Percentiles rank a stretch among this genome's conserved stretches.
phyloP scores from a whole-genome alignment of 2,113 vertebrate species.

The Neodontobutis hainanensis region DNA sequence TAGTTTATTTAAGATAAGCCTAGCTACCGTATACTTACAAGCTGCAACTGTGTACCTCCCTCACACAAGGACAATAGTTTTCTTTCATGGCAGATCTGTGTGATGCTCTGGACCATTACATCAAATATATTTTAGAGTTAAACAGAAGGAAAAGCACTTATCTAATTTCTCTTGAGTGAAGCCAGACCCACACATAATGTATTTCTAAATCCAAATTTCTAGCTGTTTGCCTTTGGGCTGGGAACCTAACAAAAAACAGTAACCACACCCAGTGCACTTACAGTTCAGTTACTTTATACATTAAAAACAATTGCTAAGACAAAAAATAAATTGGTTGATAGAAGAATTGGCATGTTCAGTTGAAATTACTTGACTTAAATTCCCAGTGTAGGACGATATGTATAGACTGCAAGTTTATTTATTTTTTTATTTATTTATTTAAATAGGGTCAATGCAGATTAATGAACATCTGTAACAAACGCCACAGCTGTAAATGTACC shows the following conservation, averaged over 20 bases:
- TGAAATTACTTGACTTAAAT: too few species aligned
- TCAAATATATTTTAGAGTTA: constrained; percentile 46
- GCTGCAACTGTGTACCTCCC: constrained; percentile 35
- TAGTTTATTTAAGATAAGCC: constrained; percentile 59
- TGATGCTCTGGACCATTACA: constrained; percentile 49
- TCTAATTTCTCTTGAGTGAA: constrained; percentile 59
- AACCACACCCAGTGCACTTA: constrained; percentile 33
- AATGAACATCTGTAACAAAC: too few species aligned
- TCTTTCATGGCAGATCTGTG: constrained; percentile 43
- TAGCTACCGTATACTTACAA: constrained; percentile 47
- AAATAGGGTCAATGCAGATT: too few species aligned
- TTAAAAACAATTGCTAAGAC: too few species aligned
- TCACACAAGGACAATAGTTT: constrained; percentile 48
- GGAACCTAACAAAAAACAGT: too few species aligned
- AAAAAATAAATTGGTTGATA: too few species aligned
- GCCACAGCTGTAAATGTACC: too few species aligned
- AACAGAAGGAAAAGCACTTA: constrained; percentile 56
- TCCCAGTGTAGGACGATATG: too few species aligned
- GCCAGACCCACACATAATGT: constrained; percentile 57
- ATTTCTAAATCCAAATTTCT: constrained; percentile 68
- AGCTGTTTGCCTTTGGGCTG: constrained; percentile 52
- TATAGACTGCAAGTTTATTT: too few species aligned
- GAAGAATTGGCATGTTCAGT: too few species aligned
- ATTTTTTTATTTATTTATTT: too few species aligned
- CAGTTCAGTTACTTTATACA: not conserved